Evolutionary conservation across 2,113 vertebrate species (phyloP), one percentile per base, ranked within the genome.

Genomic region (Perca flavescens): DNA sequence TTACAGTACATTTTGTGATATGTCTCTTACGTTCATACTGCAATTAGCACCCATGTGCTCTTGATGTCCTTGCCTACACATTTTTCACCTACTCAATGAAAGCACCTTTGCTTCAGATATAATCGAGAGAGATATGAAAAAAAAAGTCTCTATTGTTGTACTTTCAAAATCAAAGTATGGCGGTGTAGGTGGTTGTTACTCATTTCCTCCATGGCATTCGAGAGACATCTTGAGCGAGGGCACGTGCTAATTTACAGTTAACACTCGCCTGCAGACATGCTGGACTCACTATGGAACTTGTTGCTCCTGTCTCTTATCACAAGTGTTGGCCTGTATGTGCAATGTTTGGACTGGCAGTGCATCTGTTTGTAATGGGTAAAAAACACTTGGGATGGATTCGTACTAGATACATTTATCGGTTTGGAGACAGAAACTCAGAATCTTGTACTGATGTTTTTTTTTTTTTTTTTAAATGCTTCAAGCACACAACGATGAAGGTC

Each of bases 281-380:
- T 89, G 82, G 73, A 88, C 67, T 82, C 81, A 52, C 77, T 31
- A 19, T 13, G 58, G 62, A 67, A 40, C 56, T 74, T 68, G 80
- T 74, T 80, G 76, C 67, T 88, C 75, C 80, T 74, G 50, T 84
- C 74, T 83, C 63, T 43, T 73, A 83, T 92, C 91, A 89, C 88
- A 92, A 84, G 89, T 87, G 82, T 88, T 79, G 85, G 85, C 87
- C 85, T 89, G 86, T 75, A 83, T 86, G 93, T 93, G 92, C 92
- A 82, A 81, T 84, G 85, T 89, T 88, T 88, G 72, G 84, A 91
- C 91, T 90, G 91, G 92, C 91, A 92, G 93, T 91, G 93, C 86
- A 85, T 93, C 88, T 71, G 61, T 88, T 86, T 71, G 64, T 21
- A 62, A 81, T 50, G 54, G 57, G 84, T 67, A 40, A 74, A 80